A percentile compares a stretch with the other conserved stretches of the same genome.
Evolutionary conservation across 1,140 invertebrate species (phyloP).

Genomic region (Cyphomyrmex costatus): DNA sequence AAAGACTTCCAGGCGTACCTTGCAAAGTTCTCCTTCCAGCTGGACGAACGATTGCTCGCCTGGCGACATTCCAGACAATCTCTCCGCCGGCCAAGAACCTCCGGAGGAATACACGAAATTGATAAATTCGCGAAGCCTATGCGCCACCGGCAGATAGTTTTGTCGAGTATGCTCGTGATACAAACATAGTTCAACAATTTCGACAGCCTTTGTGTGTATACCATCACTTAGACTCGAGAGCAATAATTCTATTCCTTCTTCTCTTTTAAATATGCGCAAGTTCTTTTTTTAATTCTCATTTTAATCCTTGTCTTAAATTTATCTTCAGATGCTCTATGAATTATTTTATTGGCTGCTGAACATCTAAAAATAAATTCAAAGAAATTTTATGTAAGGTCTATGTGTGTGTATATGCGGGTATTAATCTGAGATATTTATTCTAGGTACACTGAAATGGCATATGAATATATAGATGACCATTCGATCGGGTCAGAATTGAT

Average conservation of each 20-base stretch:
- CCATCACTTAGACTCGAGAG: background rate
- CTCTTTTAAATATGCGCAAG: background rate
- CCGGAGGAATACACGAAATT: constrained; percentile 67
- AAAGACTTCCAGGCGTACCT: constrained; percentile 42
- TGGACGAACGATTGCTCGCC: constrained; percentile 57
- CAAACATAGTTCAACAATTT: constrained; percentile 19
- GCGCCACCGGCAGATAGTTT: constrained; percentile 43
- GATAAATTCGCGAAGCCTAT: constrained; percentile 70
- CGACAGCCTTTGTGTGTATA: background rate
- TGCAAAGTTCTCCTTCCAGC: constrained; percentile 64
- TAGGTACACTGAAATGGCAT: background rate
- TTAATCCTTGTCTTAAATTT: background rate
- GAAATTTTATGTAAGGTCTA: too few species aligned
- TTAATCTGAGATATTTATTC: background rate
- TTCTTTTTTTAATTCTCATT: background rate
- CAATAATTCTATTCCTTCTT: background rate
- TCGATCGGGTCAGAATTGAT: background rate
- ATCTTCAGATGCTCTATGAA: too few species aligned
- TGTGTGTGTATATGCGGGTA: too few species aligned
- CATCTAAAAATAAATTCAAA: too few species aligned
- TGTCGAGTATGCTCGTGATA: constrained; percentile 25
- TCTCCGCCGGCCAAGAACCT: constrained; percentile 55
- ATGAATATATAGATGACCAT: background rate
- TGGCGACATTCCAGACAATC: constrained; percentile 70
- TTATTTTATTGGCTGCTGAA: too few species aligned